Conservation (phyloP, 2,797 vertebrate species). For the Pantherophis vulpinus region DNA sequence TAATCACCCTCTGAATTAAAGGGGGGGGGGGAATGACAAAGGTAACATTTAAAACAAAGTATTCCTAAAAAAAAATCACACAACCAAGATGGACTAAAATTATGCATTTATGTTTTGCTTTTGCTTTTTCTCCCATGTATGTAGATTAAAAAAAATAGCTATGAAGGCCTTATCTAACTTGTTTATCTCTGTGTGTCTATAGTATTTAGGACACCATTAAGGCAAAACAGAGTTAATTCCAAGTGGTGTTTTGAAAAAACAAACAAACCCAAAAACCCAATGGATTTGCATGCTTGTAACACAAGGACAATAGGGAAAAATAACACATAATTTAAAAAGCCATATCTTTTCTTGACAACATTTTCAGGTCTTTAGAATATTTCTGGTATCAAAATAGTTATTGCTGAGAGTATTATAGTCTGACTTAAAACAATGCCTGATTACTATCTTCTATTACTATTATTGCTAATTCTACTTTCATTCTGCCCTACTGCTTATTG, state of each 20-base stretch:
- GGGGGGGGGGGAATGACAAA: neutral
- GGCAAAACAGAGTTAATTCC: neutral
- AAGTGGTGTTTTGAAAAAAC: neutral
- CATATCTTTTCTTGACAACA: conserved; percentile 43
- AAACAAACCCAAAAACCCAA: neutral
- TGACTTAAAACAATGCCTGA: conserved; percentile 22
- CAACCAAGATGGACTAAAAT: neutral
- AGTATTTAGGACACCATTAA: neutral
- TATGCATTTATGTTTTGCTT: conserved; percentile 20
- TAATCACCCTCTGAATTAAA: neutral
- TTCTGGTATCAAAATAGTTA: conserved; percentile 50
- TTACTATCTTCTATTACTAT: neutral
- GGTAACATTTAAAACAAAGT: neutral
- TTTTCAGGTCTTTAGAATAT: conserved; percentile 33
- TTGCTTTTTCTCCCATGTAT: conserved; percentile 29
- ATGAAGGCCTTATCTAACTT: conserved; percentile 24
- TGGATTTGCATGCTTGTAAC: neutral
- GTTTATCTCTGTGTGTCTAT: neutral
- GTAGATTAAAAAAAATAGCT: neutral
- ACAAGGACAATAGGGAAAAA: conserved; percentile 15
- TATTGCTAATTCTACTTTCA: neutral
- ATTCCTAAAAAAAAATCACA: neutral
- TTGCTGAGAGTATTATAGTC: conserved; percentile 45
- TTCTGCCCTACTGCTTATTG: neutral
- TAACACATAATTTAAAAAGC: conserved; percentile 12